These are phyloP conservation scores for Arctocebus calabarensis DNA, from an alignment of 2,797 vertebrate species.

Conservation along the genomic window DNA sequence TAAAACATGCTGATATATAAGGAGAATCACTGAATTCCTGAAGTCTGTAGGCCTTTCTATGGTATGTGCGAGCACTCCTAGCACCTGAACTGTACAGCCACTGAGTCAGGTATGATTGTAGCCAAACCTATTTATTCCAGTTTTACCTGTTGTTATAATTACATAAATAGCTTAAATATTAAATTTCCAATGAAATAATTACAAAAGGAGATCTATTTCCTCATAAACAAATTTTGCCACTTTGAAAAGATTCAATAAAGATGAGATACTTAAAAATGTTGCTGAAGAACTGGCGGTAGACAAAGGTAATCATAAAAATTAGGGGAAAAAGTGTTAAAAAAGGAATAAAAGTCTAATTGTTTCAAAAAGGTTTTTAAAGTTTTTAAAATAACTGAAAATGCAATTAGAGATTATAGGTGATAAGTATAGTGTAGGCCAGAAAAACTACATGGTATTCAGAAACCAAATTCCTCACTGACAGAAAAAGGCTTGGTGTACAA, in stretches of 20 bases:
- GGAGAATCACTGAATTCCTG: background rate
- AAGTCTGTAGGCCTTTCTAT: background rate
- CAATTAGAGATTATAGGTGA: background rate
- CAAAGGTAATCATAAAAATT: conserved; percentile 29
- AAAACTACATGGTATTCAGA: background rate
- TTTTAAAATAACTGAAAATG: conserved; percentile 37
- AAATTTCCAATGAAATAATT: conserved; percentile 21
- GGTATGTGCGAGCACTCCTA: background rate
- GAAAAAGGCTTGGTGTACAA: background rate
- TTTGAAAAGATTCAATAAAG: conserved; percentile 40
- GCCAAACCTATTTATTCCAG: background rate
- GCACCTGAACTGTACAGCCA: background rate
- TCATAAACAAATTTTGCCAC: background rate
- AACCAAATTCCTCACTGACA: background rate
- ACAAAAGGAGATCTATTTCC: background rate
- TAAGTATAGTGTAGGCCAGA: background rate
- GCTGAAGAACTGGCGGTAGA: background rate
- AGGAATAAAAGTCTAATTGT: background rate
- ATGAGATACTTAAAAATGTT: conserved; percentile 5
- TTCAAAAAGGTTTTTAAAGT: background rate
- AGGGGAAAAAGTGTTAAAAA: background rate
- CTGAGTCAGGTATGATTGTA: background rate
- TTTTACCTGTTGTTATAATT: background rate
- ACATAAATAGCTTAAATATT: background rate
- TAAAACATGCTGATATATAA: background rate